Conservation (phyloP, 1,140 invertebrate genomes). For the Teleopsis dalmanni region DNA sequence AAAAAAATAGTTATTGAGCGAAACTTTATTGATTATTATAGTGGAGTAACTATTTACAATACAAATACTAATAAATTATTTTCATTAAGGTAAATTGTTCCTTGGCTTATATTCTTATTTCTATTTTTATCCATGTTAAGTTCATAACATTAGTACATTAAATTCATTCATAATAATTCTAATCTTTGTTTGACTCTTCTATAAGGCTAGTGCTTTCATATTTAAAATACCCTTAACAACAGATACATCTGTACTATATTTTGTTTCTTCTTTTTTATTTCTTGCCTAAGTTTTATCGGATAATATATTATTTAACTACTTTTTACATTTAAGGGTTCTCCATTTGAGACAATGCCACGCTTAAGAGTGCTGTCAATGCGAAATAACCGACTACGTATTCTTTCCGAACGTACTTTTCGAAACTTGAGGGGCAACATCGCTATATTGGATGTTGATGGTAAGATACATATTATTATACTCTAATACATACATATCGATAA, state of each 20-base stretch:
- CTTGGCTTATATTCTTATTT: too few relatives aligned
- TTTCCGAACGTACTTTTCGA: slow-evolving; percentile 67
- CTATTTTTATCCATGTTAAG: too few relatives aligned
- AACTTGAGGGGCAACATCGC: slow-evolving; percentile 71
- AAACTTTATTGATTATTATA: too few relatives aligned
- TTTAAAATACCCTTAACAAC: background rate
- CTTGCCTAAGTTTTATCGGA: background rate
- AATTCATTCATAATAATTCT: too few relatives aligned
- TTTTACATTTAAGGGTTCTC: slow-evolving; percentile 46
- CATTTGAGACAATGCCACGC: slow-evolving; percentile 74
- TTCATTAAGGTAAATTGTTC: too few relatives aligned
- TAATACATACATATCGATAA: background rate
- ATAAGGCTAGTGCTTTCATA: too few relatives aligned
- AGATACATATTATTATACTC: slow-evolving; percentile 18
- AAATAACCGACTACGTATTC: slow-evolving; percentile 67
- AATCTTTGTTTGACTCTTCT: too few relatives aligned
- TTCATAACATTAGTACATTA: too few relatives aligned
- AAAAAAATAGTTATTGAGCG: too few relatives aligned
- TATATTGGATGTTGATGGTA: slow-evolving; percentile 77
- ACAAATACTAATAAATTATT: too few relatives aligned
- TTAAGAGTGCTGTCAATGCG: slow-evolving; percentile 69
- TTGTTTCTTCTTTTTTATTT: background rate
- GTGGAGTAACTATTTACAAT: too few relatives aligned
- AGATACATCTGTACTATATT: background rate
- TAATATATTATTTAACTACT: background rate